Evolutionary conservation across 2,888 invertebrate genomes (phyloP).

Genomic region (Globia sparganii): DNA sequence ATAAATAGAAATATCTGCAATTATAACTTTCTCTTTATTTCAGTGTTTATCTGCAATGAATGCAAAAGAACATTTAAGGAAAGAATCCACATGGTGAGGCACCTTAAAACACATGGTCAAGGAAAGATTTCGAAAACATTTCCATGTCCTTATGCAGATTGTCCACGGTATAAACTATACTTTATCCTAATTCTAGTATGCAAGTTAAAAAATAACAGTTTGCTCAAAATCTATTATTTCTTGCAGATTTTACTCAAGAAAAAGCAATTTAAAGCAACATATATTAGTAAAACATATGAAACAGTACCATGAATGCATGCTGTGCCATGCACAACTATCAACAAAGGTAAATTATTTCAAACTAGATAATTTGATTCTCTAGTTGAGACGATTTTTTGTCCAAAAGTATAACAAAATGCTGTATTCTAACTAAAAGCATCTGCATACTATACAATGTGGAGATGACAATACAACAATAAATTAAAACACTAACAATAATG

Average conservation of each 20-base stretch:
- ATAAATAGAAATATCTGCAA: background rate
- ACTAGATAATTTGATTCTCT: background rate
- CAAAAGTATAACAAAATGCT: background rate
- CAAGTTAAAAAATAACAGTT: background rate
- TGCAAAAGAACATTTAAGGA: conserved; percentile 83
- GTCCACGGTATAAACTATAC: conserved; percentile 75
- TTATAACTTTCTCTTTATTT: conserved; percentile 61
- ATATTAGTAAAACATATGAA: conserved; percentile 87
- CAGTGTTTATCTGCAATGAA: conserved; percentile 84
- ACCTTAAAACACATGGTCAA: conserved; percentile 78
- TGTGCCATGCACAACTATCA: conserved; percentile 79
- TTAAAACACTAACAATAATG: no score
- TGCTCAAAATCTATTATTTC: background rate
- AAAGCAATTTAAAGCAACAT: conserved; percentile 90
- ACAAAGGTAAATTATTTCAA: conserved; percentile 79
- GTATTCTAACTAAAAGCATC: background rate
- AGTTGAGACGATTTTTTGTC: background rate
- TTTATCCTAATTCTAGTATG: background rate
- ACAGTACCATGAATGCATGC: conserved; percentile 84
- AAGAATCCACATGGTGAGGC: conserved; percentile 80
- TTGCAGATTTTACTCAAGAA: conserved; percentile 88
- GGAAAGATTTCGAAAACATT: conserved; percentile 68
- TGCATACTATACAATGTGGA: no score
- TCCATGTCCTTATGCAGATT: conserved; percentile 80
- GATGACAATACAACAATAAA: no score